Conservation (phyloP, 2,797 vertebrate species). For the Liparis tanakae region DNA sequence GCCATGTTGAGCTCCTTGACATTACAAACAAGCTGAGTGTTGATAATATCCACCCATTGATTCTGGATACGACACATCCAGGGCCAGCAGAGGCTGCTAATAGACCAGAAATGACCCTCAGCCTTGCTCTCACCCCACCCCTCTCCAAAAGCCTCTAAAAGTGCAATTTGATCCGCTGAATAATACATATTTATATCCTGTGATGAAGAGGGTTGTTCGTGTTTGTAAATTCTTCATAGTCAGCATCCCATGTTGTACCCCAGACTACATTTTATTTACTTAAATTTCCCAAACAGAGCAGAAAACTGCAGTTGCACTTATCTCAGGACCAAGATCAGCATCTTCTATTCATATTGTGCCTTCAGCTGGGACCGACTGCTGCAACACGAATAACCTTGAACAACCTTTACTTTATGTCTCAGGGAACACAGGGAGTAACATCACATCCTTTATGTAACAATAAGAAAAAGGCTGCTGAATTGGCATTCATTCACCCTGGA, state of each 20-base stretch:
- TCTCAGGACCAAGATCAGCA: slow-evolving; percentile 17
- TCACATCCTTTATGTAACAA: background rate
- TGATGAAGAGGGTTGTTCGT: slow-evolving; percentile 31
- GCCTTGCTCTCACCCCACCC: slow-evolving; percentile 10
- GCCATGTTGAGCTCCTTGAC: background rate
- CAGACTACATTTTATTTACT: slow-evolving; percentile 16
- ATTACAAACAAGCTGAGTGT: background rate
- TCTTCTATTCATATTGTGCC: slow-evolving; percentile 3
- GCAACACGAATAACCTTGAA: slow-evolving; percentile 1
- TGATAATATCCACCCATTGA: slow-evolving; percentile 7
- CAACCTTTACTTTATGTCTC: background rate
- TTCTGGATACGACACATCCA: slow-evolving; percentile 24
- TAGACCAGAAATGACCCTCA: slow-evolving; percentile 40
- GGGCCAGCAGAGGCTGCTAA: slow-evolving; percentile 69
- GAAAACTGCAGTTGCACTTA: slow-evolving; percentile 9
- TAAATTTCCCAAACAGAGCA: slow-evolving; percentile 22
- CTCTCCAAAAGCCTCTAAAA: slow-evolving; percentile 8
- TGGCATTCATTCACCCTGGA: background rate
- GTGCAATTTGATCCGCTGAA: slow-evolving; percentile 33
- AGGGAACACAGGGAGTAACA: background rate
- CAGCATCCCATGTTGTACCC: slow-evolving; percentile 34
- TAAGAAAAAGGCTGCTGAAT: background rate
- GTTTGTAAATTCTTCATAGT: slow-evolving; percentile 39
- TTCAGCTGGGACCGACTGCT: slow-evolving; percentile 25
- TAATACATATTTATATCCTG: slow-evolving; percentile 51